Conservation (phyloP, 2,888 invertebrate genomes). For the Phalera bucephala region DNA sequence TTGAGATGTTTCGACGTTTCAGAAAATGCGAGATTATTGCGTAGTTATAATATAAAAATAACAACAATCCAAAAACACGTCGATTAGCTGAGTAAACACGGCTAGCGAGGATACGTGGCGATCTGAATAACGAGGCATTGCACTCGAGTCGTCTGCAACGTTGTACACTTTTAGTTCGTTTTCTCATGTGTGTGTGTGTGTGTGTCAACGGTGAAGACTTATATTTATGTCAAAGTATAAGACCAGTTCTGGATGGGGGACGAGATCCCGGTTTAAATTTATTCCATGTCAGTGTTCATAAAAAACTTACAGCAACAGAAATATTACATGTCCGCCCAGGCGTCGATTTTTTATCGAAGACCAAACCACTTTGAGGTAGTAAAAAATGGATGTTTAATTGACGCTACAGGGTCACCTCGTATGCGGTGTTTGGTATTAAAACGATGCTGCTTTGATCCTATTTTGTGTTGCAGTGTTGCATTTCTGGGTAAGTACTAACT, state of each 20-base stretch:
- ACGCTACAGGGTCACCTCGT: conserved; percentile 2
- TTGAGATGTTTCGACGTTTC: no score
- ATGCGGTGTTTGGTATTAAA: no score
- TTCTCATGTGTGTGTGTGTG: no score
- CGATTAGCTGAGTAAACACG: neutral
- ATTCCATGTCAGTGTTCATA: conserved; percentile 9
- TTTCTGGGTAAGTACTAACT: no score
- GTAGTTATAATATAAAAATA: no score
- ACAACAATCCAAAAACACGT: no score
- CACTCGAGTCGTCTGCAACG: conserved; percentile 19
- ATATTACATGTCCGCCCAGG: conserved; percentile 7
- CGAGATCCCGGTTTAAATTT: conserved; percentile 27
- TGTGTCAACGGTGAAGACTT: conserved; percentile 17
- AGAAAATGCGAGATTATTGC: no score
- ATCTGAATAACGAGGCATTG: conserved; percentile 8
- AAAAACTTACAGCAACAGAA: conserved; percentile 12
- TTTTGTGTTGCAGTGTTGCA: no score
- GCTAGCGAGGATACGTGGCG: neutral
- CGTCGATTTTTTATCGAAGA: neutral
- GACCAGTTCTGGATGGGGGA: conserved; percentile 34
- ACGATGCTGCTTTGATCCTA: no score
- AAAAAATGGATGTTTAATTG: neutral
- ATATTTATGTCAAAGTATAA: conserved; percentile 8
- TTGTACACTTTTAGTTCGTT: conserved; percentile 21
- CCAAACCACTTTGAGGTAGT: neutral